Base-by-base conservation (phyloP, 1,140 invertebrate genomes). In the Drosophila mauritiana region DNA sequence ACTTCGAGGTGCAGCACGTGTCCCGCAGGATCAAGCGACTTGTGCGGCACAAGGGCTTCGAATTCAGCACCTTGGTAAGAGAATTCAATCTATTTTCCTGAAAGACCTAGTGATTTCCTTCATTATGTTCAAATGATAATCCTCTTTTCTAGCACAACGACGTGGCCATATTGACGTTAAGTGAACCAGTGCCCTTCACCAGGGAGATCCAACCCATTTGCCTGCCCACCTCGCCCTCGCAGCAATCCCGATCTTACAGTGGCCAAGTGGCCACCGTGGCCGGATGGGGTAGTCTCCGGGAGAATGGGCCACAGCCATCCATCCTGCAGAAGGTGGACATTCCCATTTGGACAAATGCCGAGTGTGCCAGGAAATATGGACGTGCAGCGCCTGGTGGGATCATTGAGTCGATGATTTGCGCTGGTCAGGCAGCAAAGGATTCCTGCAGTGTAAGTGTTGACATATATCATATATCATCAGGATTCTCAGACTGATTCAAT, bases 341-440 rank as follows among this genome's bases (percentile, higher is more conserved):
- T 62, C 96, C 96, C 1, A 95, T 98, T 45, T 97, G 97, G 97
- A 94, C 95, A 1, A 98, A 98, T 91, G 74, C 91, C 0, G 95
- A 97, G 73, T 98, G 97, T 81, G 94, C 95, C 54, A 75, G 92
- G 2, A 97, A 97, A 90, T 98, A 98, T 84, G 97, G 97, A n/a
- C 92, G 93, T 13, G 96, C 96, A 4, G 97, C 97, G 13, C 97
- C 97, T 0, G 97, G 97, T 15, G 97, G 97, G 8, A 98, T 98
- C 39, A 96, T 97, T 2, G 96, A 97, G 2, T 96, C 96, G 80
- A 97, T 98, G 94, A 92, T 98, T 1, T 98, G 97, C 91, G 97
- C 97, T 36, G 97, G 97, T 3, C 94, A 95, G 92, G 95, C 95
- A 11, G 94, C 95, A 51, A 96, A 95, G 93, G 98, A 98, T 92